A percentile compares a stretch with the other conserved stretches of the same genome.
phyloP scores from a whole-genome alignment of 2,113 vertebrate species.

The Cyprinus carpio region DNA sequence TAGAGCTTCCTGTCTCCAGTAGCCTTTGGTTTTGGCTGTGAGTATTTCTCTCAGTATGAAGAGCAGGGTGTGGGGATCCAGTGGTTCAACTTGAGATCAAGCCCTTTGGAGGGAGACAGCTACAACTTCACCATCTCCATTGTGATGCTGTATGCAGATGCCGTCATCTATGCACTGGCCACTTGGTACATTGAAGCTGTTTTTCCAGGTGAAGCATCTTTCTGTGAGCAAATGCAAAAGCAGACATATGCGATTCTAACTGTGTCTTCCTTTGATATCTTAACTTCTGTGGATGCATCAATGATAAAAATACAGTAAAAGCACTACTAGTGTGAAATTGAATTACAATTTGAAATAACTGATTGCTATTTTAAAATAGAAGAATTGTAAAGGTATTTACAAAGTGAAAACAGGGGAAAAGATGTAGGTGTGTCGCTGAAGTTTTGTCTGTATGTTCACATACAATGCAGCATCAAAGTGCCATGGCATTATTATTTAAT shows the following conservation, averaged over 20 bases:
- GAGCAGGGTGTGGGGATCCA: constrained; percentile 88
- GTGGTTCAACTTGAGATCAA: constrained; percentile 82
- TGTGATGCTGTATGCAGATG: constrained; percentile 81
- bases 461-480: background rate
- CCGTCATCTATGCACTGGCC: constrained; percentile 77
- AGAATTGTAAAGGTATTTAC: too few relatives aligned
- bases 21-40: constrained; percentile 91
- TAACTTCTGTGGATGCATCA: background rate
- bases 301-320: background rate
- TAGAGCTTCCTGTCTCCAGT: constrained; percentile 92
- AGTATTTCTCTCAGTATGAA: constrained; percentile 88
- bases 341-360: too few relatives aligned
- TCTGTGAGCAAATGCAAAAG: background rate
- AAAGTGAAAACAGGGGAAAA: too few relatives aligned
- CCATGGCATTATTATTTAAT: background rate
- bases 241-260: background rate
- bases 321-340: background rate
- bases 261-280: background rate
- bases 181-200: constrained; percentile 90
- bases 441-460: background rate
- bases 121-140: constrained; percentile 82
- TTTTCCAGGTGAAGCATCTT: constrained; percentile 80
- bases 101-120: constrained; percentile 76
- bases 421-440: too few relatives aligned
- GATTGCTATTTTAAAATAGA: too few relatives aligned